Evolutionary conservation across 2,113 vertebrate species (phyloP), one percentile per base, ranked within the genome.

Genomic region (Etia nguti): DNA sequence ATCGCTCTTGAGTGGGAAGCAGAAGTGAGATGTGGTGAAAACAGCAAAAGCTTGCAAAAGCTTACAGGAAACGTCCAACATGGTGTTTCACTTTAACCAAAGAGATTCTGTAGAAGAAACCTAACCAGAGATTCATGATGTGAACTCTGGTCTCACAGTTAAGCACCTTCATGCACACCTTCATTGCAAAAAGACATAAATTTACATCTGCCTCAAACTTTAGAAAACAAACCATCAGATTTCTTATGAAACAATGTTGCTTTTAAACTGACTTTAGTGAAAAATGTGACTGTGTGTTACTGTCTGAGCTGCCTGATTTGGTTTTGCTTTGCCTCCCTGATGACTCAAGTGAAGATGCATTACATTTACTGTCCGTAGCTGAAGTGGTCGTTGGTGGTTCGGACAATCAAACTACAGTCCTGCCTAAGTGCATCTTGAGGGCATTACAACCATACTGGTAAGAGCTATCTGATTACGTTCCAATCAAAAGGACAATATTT

Each of bases 61-160:
- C n/a, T n/a, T n/a, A n/a, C 10, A 50, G 12, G 6, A 65, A 22
- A 0, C 0, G 0, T 75, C 11, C 29, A 29, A 73, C 2, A 26
- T 18, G 13, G 41, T 2, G 38, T 41, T 24, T 73, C 2, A 1
- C n/a, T 73, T 73, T 70, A 9, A 46, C 8, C 38, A 10, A 43
- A 70, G 8, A 26, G 65, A 43, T 26, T 70, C 38, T 46, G 65
- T 29, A 48, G 70, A 29, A 20, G 48, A 18, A 48, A 0, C 70
- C 70, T 48, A 29, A 73, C 8, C 41, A 18, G 0, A 46, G 41
- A 18, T 48, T 75, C 68, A 46, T 26, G 46, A 48, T 3, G 41
- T 73, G 60, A 62, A 73, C 15, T 26, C 41, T 26, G 41, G 5
- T 0, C 13, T 26, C 68, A 2, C 41, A 73, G 41, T 2, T 15